Percentiles rank a stretch among this genome's conserved stretches.
These are phyloP conservation scores for Tarsius wallacei DNA, from an alignment of 2,797 vertebrate genomes.

Conservation along the genomic window DNA sequence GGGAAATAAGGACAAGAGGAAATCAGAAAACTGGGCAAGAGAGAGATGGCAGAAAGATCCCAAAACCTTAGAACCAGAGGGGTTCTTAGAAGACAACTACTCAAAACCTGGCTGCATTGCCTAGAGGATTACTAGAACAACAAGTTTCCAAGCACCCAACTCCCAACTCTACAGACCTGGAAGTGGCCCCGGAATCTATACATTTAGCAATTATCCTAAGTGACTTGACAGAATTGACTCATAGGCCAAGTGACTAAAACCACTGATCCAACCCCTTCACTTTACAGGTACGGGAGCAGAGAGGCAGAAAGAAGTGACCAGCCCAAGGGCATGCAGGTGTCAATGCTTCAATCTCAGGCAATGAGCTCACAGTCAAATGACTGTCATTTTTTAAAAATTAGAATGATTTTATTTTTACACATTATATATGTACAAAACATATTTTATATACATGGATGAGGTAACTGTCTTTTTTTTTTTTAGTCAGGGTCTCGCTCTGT, in stretches of 20 bases:
- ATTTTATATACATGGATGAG: constrained; percentile 20
- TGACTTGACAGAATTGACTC: background rate
- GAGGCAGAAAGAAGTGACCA: background rate
- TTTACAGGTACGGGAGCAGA: background rate
- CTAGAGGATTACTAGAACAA: background rate
- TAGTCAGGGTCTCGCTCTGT: no score
- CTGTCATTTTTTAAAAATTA: background rate
- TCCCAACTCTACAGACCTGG: background rate
- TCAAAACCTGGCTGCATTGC: constrained; percentile 13
- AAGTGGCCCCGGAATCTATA: background rate
- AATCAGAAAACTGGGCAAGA: constrained; percentile 12
- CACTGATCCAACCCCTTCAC: background rate
- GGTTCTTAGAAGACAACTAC: constrained; percentile 41
- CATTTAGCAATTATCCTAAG: background rate
- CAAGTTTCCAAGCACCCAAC: background rate
- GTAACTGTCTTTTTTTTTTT: background rate
- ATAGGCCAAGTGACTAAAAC: background rate
- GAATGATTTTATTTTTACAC: constrained; percentile 42
- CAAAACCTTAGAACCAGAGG: background rate
- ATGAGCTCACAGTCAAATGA: background rate
- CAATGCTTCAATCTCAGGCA: background rate
- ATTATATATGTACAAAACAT: background rate
- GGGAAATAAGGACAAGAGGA: background rate
- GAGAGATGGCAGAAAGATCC: background rate
- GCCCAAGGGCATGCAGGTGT: background rate